Conservation (phyloP, 2,797 vertebrate genomes). For the Spea hammondii region DNA sequence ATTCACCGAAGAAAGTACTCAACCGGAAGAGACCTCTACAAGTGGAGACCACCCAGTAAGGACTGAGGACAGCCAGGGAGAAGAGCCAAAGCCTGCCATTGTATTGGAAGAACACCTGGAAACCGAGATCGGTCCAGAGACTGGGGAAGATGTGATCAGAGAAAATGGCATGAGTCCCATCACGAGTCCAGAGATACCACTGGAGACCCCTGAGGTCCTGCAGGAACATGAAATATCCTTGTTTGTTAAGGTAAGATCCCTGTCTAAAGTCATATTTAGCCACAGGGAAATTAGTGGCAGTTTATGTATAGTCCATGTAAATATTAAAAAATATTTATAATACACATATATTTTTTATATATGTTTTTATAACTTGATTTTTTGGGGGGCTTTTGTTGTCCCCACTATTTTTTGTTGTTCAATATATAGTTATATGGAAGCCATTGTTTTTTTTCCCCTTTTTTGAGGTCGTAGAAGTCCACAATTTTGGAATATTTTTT, state of each 20-base stretch:
- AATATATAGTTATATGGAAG: too few species aligned
- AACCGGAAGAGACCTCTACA: neutral
- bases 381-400: too few species aligned
- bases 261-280: neutral
- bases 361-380: too few species aligned
- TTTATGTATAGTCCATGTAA: too few species aligned
- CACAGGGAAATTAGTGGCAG: too few species aligned
- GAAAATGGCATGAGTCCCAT: conserved; percentile 24
- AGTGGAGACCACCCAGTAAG: neutral
- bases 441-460: too few species aligned
- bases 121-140: neutral
- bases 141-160: neutral
- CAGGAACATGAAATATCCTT: conserved; percentile 74
- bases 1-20: neutral
- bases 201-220: neutral
- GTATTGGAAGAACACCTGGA: rapidly evolving
- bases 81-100: neutral
- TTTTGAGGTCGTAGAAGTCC: too few species aligned
- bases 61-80: neutral
- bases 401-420: too few species aligned
- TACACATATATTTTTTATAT: too few species aligned
- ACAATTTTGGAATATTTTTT: too few species aligned
- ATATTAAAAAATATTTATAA: too few species aligned
- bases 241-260: conserved; percentile 70
- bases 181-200: neutral